Conservation (phyloP, 2,888 invertebrate genomes). For the Galerucella nymphaeae region DNA sequence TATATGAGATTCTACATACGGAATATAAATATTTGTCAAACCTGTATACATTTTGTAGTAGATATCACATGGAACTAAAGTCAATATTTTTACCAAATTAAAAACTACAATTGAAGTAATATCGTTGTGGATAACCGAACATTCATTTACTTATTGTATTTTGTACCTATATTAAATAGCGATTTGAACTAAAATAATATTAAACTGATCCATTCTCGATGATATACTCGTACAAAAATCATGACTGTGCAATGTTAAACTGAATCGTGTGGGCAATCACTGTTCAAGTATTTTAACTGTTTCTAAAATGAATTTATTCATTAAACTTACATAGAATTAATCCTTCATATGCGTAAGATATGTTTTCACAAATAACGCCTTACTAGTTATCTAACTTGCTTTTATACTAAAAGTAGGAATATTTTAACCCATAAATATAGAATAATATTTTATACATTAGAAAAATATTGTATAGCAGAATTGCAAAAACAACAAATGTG, state of each 20-base stretch:
- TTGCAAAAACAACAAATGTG: background rate
- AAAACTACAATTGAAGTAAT: no score
- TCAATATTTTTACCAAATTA: no score
- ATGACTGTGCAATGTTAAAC: conserved; percentile 46
- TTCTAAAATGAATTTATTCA: conserved; percentile 49
- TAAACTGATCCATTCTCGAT: conserved; percentile 15
- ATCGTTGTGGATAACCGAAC: no score
- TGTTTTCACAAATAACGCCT: conserved; percentile 33
- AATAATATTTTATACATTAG: background rate
- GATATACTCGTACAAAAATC: conserved; percentile 31
- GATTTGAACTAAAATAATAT: background rate
- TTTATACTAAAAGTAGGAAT: background rate
- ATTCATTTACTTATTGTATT: no score
- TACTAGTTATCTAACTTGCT: background rate
- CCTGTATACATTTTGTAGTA: background rate
- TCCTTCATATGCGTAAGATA: conserved; percentile 18
- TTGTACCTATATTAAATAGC: background rate
- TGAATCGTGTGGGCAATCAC: conserved; percentile 56
- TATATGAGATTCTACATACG: no score
- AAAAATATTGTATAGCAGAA: background rate
- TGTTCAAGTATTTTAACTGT: conserved; percentile 51
- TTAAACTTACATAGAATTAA: conserved; percentile 30
- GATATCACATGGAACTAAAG: no score
- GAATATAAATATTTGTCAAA: no score
- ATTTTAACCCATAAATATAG: background rate